These are phyloP conservation scores for Mactra quadrangularis DNA, from an alignment of 1,140 invertebrate species.

Conservation along the genomic window DNA sequence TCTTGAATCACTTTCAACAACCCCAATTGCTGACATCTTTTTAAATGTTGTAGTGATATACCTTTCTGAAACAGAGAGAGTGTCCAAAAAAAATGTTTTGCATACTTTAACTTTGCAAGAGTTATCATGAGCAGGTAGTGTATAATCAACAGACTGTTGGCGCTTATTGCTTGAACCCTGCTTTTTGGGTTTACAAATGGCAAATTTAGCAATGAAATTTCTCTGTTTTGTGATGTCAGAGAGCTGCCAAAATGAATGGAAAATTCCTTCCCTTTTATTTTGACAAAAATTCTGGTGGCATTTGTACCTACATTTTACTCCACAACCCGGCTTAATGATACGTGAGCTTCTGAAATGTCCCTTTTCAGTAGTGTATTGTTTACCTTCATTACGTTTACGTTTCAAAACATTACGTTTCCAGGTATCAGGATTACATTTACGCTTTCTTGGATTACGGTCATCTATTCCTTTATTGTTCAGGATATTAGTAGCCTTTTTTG, in stretches of 20 bases:
- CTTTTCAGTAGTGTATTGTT: neutral
- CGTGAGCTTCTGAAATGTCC: neutral
- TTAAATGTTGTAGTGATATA: neutral
- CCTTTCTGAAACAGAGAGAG: conserved; percentile 25
- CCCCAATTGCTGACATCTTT: neutral
- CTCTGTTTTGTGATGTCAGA: conserved; percentile 6
- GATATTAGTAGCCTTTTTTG: neutral
- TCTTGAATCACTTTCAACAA: conserved; percentile 12
- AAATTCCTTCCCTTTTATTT: too few species aligned
- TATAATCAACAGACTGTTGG: conserved; percentile 5
- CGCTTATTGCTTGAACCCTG: neutral
- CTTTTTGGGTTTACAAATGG: neutral
- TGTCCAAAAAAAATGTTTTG: conserved; percentile 35
- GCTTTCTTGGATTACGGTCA: neutral
- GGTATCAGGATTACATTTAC: neutral
- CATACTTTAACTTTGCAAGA: neutral
- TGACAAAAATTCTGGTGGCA: too few species aligned
- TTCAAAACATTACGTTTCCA: conserved; percentile 40
- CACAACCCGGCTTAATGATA: neutral
- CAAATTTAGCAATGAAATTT: neutral
- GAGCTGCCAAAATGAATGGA: neutral
- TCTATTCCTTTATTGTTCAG: neutral
- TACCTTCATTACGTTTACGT: conserved; percentile 5
- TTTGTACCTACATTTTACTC: too few species aligned
- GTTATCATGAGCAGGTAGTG: neutral